These are phyloP conservation scores for Ianthella basta DNA, from an alignment of 37 sponge, comb jelly and placozoan species.

Conservation along the genomic window DNA sequence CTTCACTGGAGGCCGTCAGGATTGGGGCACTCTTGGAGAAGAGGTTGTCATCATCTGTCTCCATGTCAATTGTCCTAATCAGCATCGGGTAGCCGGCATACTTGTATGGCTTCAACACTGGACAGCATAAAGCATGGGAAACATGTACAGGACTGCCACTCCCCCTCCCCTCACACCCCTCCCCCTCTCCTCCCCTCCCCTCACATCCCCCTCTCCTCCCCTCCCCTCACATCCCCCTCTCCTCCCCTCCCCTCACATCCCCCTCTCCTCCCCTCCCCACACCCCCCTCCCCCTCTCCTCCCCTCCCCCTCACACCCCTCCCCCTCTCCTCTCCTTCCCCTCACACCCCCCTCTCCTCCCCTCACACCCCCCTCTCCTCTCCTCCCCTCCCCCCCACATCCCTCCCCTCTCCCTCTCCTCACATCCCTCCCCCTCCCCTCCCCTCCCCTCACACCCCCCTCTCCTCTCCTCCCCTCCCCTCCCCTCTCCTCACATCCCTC, in stretches of 20 bases:
- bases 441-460: neutral
- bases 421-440: too few species aligned
- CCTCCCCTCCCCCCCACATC: too few species aligned
- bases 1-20: slow-evolving; percentile 92
- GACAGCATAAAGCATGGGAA: neutral
- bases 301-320: too few species aligned
- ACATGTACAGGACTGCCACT: neutral
- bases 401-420: too few species aligned
- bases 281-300: slow-evolving; percentile 29
- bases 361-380: too few species aligned
- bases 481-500: neutral
- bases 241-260: neutral
- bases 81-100: slow-evolving; percentile 99
- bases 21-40: slow-evolving; percentile 94
- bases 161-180: neutral
- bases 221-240: neutral
- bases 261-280: neutral
- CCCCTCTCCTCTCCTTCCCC: neutral
- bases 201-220: neutral
- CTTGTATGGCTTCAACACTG: slow-evolving; percentile 91
- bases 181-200: neutral
- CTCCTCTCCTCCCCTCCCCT: neutral
- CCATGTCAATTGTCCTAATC: slow-evolving; percentile 92
- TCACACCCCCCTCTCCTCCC: too few species aligned
- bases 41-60: slow-evolving; percentile 86